phyloP scores from a whole-genome alignment of 2,113 vertebrate species.

The Rhipidura dahli region DNA sequence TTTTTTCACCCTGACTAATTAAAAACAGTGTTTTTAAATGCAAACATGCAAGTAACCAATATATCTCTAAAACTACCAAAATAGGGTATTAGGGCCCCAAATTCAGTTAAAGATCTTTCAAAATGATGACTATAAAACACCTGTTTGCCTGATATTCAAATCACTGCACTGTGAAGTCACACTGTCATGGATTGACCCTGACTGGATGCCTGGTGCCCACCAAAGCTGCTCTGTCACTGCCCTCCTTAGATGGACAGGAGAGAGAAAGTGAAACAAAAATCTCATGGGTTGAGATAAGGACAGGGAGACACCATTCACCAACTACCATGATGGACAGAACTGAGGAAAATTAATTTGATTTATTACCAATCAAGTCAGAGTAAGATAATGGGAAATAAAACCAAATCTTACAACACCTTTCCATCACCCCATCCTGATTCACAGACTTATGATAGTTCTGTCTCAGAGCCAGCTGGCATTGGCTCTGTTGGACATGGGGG shows the following conservation, averaged over 20 bases:
- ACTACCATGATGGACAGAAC: neutral
- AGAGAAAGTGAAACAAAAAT: neutral
- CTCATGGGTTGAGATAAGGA: neutral
- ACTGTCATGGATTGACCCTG: neutral
- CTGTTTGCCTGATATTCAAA: neutral
- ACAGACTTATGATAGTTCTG: neutral
- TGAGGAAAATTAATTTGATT: neutral
- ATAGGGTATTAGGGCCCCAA: neutral
- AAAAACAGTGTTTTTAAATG: neutral
- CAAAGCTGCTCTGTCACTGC: neutral
- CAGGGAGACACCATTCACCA: neutral
- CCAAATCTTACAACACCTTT: neutral
- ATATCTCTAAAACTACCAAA: neutral
- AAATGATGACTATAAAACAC: neutral
- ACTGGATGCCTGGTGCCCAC: too few species aligned
- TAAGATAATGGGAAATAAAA: neutral
- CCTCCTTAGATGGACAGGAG: neutral
- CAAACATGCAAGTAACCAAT: neutral
- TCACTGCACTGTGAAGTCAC: neutral
- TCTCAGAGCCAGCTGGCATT: rapidly evolving
- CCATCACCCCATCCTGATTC: neutral
- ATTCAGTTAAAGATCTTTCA: neutral
- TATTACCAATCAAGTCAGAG: neutral
- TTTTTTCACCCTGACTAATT: neutral
- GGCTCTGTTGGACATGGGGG: neutral